Conservation (phyloP, 2,797 vertebrate species). For the Microchirus variegatus region DNA sequence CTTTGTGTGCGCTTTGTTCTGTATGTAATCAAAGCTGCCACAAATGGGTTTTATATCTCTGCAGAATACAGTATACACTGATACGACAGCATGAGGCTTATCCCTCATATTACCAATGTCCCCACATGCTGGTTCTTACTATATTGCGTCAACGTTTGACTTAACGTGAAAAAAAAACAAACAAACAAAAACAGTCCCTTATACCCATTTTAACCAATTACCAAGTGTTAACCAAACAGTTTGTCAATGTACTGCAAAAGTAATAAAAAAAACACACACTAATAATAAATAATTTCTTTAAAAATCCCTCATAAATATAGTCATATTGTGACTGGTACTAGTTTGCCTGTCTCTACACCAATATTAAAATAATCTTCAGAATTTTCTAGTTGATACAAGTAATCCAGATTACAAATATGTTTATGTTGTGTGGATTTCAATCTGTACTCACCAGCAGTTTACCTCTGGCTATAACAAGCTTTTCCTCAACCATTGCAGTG, state of each 20-base stretch:
- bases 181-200: no score
- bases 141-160: neutral
- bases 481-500: constrained; percentile 49
- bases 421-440: neutral
- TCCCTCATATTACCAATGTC: constrained; percentile 4
- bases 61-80: constrained; percentile 2
- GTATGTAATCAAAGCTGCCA: constrained; percentile 38
- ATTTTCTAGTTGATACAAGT: no score
- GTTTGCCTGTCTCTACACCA: no score
- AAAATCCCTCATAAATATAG: no score
- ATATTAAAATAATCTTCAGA: no score
- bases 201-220: no score
- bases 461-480: constrained; percentile 67
- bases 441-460: constrained; percentile 77
- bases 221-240: no score
- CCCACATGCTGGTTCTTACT: neutral
- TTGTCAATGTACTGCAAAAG: no score
- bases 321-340: no score
- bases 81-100: constrained; percentile 9
- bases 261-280: no score
- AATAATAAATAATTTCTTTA: no score
- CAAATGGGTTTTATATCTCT: constrained; percentile 31
- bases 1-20: neutral
- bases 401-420: no score
- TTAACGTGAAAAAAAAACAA: neutral